Base-by-base conservation (phyloP, 2,888 invertebrate genomes). In the Dryocosmus kuriphilus region DNA sequence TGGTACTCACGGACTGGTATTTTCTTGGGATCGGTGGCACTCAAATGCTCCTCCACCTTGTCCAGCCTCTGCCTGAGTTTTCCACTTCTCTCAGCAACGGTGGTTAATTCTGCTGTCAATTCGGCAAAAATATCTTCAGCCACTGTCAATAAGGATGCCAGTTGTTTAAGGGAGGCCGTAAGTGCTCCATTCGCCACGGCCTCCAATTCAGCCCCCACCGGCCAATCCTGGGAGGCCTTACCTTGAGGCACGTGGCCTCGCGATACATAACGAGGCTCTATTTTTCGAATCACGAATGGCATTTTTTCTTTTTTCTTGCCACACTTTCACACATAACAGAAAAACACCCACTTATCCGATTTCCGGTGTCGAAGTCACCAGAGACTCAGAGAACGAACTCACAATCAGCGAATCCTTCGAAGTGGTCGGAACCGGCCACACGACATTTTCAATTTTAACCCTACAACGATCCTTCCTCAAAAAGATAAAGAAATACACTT, bases 1-100 rank as follows among this genome's bases (percentile, higher is more conserved):
- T 61, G 65, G 76, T 93, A 98, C 98, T 98, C 94, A 98, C 98
- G 97, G 94, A 98, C 97, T 95, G 97, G 95, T 91, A 97, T 96
- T 92, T 95, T 95, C 94, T 97, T 97, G 80, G 98, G 97, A 92
- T 98, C 97, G 92, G 95, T 95, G 83, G 93, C 93, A 88, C 93
- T 94, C 87, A 97, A 95, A 88, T 94, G 94, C 85, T 94, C 94
- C 90, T 95, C 95, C 86, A 97, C 94, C 86, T 92, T 93, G 86
- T 93, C 93, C 86, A 98, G 94, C 90, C 95, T 95, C 78, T 92
- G 92, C 90, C 95, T 95, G 78, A 97, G 94, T 74, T 92, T 92
- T 80, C 95, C 94, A 79, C 97, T 95, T 84, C 97, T 94, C 88
- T 95, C 95, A 78, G 95, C 94, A 86, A 98, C 94, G 82, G 93